Percentiles rank a stretch among this genome's conserved stretches.
Conservation (phyloP, 2,888 invertebrate genomes). For the Nephrotoma flavescens region DNA sequence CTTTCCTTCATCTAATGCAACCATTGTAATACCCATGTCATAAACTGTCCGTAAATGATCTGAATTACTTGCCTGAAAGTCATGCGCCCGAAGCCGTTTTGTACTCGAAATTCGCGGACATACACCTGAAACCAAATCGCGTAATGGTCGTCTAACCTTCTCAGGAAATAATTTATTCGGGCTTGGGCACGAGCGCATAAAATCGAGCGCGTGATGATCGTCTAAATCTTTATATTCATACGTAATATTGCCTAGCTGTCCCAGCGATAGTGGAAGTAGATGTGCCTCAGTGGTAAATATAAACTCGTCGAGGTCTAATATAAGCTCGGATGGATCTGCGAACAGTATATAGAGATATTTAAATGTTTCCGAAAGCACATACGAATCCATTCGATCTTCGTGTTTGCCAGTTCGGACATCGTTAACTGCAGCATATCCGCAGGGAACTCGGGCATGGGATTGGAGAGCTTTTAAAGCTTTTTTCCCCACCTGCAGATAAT, state of each 20-base stretch:
- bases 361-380: constrained; percentile 93
- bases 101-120: constrained; percentile 48
- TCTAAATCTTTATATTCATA: constrained; percentile 35
- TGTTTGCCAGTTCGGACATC: constrained; percentile 81
- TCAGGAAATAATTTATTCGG: constrained; percentile 70
- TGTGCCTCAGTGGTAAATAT: constrained; percentile 92
- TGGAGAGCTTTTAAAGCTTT: constrained; percentile 79
- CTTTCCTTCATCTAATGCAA: constrained; percentile 76
- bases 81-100: constrained; percentile 50
- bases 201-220: constrained; percentile 38
- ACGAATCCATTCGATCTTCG: constrained; percentile 97
- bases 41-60: constrained; percentile 75
- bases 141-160: constrained; percentile 66
- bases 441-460: constrained; percentile 79
- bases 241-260: constrained; percentile 42
- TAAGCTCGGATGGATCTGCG: constrained; percentile 69
- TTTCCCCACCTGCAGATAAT: constrained; percentile 76
- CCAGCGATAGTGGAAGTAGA: constrained; percentile 74
- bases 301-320: constrained; percentile 71
- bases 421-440: constrained; percentile 95
- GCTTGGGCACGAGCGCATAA: constrained; percentile 64
- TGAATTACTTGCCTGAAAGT: constrained; percentile 68
- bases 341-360: constrained; percentile 94
- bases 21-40: constrained; percentile 90
- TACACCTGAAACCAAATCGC: constrained; percentile 70